Conservation (phyloP, 2,888 invertebrate genomes). For the Erebia palarica region DNA sequence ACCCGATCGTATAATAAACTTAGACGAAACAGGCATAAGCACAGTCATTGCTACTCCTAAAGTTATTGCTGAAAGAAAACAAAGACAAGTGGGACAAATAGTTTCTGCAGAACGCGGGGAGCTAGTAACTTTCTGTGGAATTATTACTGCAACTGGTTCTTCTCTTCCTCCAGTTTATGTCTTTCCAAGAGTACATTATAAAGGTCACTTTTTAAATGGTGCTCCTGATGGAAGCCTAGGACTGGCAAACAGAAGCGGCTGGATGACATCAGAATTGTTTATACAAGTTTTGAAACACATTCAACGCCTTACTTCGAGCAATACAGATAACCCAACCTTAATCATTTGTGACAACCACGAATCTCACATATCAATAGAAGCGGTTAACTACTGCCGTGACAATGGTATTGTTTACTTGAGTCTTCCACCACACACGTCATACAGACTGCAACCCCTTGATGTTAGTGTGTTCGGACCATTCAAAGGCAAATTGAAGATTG, state of each 20-base stretch:
- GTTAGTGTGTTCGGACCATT: no score
- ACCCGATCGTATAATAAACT: slow-evolving; percentile 12
- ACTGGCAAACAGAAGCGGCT: background rate
- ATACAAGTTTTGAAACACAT: background rate
- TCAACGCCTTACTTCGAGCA: background rate
- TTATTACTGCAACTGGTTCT: background rate
- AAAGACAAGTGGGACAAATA: slow-evolving; percentile 22
- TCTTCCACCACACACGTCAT: no score
- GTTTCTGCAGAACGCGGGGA: slow-evolving; percentile 12
- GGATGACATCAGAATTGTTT: background rate
- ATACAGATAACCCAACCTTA: background rate
- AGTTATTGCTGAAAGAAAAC: slow-evolving; percentile 21
- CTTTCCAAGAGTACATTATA: background rate
- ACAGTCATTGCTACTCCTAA: slow-evolving; percentile 12
- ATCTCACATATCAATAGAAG: background rate
- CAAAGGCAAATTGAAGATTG: no score
- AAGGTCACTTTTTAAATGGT: background rate
- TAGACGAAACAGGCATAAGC: slow-evolving; percentile 14
- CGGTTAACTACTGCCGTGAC: background rate
- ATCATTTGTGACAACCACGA: background rate
- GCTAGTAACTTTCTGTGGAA: slow-evolving; percentile 22
- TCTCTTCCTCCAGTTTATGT: background rate
- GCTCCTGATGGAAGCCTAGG: background rate
- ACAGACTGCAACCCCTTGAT: no score
- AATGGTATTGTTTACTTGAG: background rate